A percentile compares a stretch with the other conserved stretches of the same genome.
These are phyloP conservation scores for Phylloscopus trochiloides DNA, from an alignment of 2,113 vertebrate species.

Conservation along the genomic window DNA sequence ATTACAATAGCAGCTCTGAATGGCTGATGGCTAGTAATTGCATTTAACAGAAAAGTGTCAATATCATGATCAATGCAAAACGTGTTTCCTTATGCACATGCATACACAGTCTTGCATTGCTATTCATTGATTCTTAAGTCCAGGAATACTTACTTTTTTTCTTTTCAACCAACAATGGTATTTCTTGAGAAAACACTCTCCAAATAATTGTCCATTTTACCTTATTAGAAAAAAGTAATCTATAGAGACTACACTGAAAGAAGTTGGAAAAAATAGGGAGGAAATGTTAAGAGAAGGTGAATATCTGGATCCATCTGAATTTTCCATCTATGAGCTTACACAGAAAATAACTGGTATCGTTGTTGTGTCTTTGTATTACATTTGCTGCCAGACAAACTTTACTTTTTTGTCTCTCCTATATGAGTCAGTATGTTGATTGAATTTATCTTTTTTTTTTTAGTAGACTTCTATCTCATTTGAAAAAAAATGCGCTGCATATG, in stretches of 20 bases:
- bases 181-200: neutral
- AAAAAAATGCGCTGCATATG: neutral
- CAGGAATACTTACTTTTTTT: neutral
- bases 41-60: neutral
- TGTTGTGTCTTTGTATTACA: neutral
- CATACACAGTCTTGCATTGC: neutral
- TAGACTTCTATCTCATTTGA: slow-evolving; percentile 10
- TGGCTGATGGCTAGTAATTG: neutral
- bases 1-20: neutral
- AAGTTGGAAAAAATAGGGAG: neutral
- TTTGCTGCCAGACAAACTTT: slow-evolving; percentile 1
- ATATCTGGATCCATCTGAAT: neutral
- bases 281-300: neutral
- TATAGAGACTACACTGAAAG: neutral
- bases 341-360: neutral
- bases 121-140: neutral
- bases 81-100: neutral
- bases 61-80: neutral
- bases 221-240: neutral
- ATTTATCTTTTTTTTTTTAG: slow-evolving; percentile 49
- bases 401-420: neutral
- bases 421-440: slow-evolving; percentile 42
- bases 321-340: slow-evolving; percentile 10
- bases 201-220: neutral
- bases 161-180: neutral